Conservation (phyloP, 2,888 invertebrate genomes). For the Stenodera caucasica region DNA sequence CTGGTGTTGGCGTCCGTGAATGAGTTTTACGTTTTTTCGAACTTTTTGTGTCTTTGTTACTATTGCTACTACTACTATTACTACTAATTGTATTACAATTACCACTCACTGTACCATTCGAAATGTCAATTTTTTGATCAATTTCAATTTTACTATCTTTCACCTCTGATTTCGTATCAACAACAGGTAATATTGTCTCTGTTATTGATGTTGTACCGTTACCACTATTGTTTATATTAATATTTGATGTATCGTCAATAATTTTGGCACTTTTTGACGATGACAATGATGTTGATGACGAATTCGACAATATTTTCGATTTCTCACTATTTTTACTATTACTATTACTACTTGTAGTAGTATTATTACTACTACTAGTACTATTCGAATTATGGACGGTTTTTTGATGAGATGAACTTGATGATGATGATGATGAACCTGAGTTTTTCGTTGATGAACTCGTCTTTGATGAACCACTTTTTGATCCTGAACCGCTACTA, state of each 20-base stretch:
- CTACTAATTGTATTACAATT: constrained; percentile 24
- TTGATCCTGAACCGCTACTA: constrained; percentile 17
- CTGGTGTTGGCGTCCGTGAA: constrained; percentile 55
- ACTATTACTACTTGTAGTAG: constrained; percentile 20
- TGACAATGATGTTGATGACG: constrained; percentile 21
- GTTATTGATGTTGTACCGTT: constrained; percentile 20
- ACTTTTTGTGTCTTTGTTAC: constrained; percentile 44
- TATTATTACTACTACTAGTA: constrained; percentile 27
- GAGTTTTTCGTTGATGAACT: constrained; percentile 20
- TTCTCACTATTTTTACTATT: constrained; percentile 37
- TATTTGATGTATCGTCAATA: constrained; percentile 37
- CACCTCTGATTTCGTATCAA: constrained; percentile 32
- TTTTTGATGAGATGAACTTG: constrained; percentile 43
- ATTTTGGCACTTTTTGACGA: constrained; percentile 46
- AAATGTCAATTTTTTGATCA: constrained; percentile 25
- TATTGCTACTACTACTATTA: constrained; percentile 13
- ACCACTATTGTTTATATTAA: constrained; percentile 17
- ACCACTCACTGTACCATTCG: constrained; percentile 19
- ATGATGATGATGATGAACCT: constrained; percentile 32
- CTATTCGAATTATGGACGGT: constrained; percentile 43
- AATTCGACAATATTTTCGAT: constrained; percentile 33
- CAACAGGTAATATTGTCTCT: neutral
- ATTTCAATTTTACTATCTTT: constrained; percentile 35
- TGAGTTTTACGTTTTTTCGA: constrained; percentile 53
- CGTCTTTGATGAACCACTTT: constrained; percentile 9